These are phyloP conservation scores for Hippocampus abdominalis DNA, from an alignment of 2,113 vertebrate genomes.

Conservation along the genomic window DNA sequence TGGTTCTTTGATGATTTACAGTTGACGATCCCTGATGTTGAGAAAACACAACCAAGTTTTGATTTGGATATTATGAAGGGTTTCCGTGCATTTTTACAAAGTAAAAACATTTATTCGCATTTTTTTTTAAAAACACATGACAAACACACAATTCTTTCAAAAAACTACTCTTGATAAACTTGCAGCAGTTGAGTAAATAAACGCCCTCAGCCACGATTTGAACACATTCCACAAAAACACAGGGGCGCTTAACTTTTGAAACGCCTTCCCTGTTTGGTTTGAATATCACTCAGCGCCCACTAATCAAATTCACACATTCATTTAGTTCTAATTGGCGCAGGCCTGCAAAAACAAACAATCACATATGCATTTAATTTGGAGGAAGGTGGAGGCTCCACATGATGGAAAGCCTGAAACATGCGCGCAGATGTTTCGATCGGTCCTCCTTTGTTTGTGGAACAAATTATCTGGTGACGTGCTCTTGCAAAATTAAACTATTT, in stretches of 20 bases:
- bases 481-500: background rate
- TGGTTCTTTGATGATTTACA: no score
- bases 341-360: conserved; percentile 10
- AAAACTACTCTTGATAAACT: background rate
- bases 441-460: background rate
- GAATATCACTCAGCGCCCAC: background rate
- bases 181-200: background rate
- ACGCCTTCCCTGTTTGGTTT: background rate
- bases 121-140: background rate
- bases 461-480: background rate
- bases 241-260: background rate
- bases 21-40: no score
- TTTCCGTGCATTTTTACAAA: no score
- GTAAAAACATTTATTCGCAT: no score
- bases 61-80: no score
- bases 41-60: no score
- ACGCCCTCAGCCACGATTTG: background rate
- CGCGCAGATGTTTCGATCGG: background rate
- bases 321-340: conserved; percentile 3
- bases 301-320: conserved; percentile 1
- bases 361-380: conserved; percentile 3
- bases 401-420: conserved; percentile 1
- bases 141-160: background rate
- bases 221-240: background rate
- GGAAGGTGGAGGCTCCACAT: background rate